Percentiles rank a stretch among this genome's conserved stretches.
Evolutionary conservation across 1,140 invertebrate species (phyloP).

Genomic region (Pseudoatta argentina): DNA sequence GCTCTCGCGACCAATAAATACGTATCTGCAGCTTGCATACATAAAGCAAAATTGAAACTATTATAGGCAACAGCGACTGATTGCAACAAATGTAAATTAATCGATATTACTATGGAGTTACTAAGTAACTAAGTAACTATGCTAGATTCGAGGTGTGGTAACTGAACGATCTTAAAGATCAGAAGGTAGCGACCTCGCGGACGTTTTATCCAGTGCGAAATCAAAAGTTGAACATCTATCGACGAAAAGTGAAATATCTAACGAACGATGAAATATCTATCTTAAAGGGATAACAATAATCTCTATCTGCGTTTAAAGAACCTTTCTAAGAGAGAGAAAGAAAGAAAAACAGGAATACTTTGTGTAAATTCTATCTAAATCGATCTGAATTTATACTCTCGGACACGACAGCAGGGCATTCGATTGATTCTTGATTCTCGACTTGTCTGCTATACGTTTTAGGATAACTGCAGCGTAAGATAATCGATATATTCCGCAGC

Average conservation of each 20-base stretch:
- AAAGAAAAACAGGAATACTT: neutral
- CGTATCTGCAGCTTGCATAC: neutral
- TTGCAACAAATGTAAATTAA: constrained; percentile 4
- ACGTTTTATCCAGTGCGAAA: constrained; percentile 81
- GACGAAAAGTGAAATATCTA: constrained; percentile 32
- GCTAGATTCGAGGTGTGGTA: constrained; percentile 47
- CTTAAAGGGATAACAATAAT: neutral
- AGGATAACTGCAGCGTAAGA: constrained; percentile 61
- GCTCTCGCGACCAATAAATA: neutral
- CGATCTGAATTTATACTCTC: constrained; percentile 30
- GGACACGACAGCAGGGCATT: neutral
- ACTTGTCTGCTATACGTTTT: constrained; percentile 41
- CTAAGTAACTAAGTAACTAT: constrained; percentile 75
- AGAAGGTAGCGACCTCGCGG: constrained; percentile 22
- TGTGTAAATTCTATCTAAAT: constrained; percentile 1
- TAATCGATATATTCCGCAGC: constrained; percentile 44
- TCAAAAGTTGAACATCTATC: constrained; percentile 3
- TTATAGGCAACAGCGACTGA: constrained; percentile 1
- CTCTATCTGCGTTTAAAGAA: neutral
- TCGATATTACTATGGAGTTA: constrained; percentile 73
- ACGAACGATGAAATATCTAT: neutral
- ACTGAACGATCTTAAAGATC: constrained; percentile 6
- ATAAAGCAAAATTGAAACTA: neutral
- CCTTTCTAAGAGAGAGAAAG: neutral
- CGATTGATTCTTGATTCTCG: constrained; percentile 26